These are phyloP conservation scores for Nephrotoma appendiculata DNA, from an alignment of 2,888 invertebrate species.

Conservation along the genomic window DNA sequence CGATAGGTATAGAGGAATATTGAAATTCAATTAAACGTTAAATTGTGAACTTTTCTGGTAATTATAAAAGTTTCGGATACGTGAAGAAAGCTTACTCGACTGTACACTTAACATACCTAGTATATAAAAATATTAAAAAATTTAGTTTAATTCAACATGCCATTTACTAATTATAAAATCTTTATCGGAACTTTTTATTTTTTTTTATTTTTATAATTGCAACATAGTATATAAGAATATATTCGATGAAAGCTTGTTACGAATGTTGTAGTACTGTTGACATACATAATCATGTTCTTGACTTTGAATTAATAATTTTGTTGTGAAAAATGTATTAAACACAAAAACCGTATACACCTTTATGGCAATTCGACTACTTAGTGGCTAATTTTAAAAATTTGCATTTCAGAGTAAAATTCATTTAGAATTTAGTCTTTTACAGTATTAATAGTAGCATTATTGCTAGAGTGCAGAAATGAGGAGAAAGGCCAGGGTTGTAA, in stretches of 20 bases:
- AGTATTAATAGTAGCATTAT: too few species aligned
- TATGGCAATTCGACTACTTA: too few species aligned
- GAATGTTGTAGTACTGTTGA: not conserved
- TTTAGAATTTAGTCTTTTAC: too few species aligned
- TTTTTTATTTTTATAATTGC: not conserved
- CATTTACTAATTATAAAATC: not conserved
- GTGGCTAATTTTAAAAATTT: too few species aligned
- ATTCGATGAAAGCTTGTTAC: not conserved
- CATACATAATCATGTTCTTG: not conserved
- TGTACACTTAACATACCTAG: not conserved
- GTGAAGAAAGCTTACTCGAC: too few species aligned
- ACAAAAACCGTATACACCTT: not conserved
- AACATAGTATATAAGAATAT: not conserved
- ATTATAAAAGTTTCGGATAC: not conserved
- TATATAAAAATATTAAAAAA: not conserved
- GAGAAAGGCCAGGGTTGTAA: too few species aligned
- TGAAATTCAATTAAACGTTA: not conserved
- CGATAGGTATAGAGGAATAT: not conserved
- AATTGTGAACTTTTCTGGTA: not conserved
- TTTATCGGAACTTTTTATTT: not conserved
- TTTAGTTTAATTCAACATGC: not conserved
- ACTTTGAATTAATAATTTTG: not conserved
- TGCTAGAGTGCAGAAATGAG: too few species aligned
- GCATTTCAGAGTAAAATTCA: too few species aligned
- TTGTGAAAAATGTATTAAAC: not conserved